Evolutionary conservation across 1,140 invertebrate genomes (phyloP).

Genomic region (Ephestia elutella): DNA sequence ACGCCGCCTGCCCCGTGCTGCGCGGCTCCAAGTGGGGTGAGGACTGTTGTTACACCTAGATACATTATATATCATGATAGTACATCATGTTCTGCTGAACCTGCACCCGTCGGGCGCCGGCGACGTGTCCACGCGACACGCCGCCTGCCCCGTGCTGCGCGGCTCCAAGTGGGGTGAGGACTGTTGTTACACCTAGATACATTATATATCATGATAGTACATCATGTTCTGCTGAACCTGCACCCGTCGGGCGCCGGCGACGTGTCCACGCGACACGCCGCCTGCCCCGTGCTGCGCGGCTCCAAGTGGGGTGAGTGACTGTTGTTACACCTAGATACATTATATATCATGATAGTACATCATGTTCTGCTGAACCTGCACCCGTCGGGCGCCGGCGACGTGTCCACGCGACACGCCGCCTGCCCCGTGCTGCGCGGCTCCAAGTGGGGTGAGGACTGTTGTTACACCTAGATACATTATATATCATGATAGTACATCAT

Average conservation of each 20-base stretch:
- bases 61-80: too few relatives aligned
- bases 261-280: constrained; percentile 93
- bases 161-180: constrained; percentile 97
- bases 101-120: constrained; percentile 94
- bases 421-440: constrained; percentile 97
- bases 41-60: constrained; percentile 68
- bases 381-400: constrained; percentile 94
- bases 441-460: constrained; percentile 97
- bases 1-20: constrained; percentile 98
- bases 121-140: constrained; percentile 93
- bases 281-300: constrained; percentile 96
- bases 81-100: constrained; percentile 98
- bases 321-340: too few relatives aligned
- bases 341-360: too few relatives aligned
- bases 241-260: constrained; percentile 95
- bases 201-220: too few relatives aligned
- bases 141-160: constrained; percentile 96
- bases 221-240: too few relatives aligned
- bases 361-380: constrained; percentile 96
- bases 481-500: too few relatives aligned
- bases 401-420: constrained; percentile 94
- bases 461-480: too few relatives aligned
- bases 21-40: constrained; percentile 97
- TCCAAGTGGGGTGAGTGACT: constrained; percentile 96
- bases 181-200: constrained; percentile 65